phyloP scores from a whole-genome alignment of 2,888 invertebrate genomes.

The Epinotia demarniana region DNA sequence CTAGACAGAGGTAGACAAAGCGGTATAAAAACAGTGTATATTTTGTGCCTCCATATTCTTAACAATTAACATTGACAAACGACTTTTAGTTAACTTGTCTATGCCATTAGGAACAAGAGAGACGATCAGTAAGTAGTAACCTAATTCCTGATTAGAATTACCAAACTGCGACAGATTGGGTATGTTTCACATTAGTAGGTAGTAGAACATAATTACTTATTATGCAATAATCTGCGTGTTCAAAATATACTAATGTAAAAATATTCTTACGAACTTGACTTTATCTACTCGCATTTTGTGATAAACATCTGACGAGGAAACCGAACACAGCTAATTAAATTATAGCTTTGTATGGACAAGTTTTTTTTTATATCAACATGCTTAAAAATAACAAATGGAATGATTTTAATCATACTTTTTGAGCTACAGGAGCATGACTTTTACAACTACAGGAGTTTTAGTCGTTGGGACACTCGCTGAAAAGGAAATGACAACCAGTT shows the following conservation, averaged over 20 bases:
- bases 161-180: background rate
- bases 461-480: background rate
- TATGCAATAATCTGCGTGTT: too few relatives aligned
- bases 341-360: too few relatives aligned
- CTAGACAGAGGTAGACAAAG: background rate
- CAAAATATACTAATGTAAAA: too few relatives aligned
- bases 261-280: background rate
- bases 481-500: background rate
- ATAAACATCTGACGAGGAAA: too few relatives aligned
- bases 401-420: background rate
- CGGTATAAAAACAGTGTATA: background rate
- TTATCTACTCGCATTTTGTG: background rate
- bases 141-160: background rate
- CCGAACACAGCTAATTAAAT: too few relatives aligned
- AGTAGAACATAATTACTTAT: too few relatives aligned
- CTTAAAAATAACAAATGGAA: conserved; percentile 11
- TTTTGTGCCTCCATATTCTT: background rate
- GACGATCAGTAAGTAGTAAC: too few relatives aligned
- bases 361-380: too few relatives aligned
- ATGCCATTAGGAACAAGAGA: background rate
- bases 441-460: background rate
- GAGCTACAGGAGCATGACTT: too few relatives aligned
- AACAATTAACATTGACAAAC: background rate
- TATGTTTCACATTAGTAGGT: too few relatives aligned
- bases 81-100: background rate